Conservation (phyloP, 2,797 vertebrate species). For the Danio tinwini region DNA sequence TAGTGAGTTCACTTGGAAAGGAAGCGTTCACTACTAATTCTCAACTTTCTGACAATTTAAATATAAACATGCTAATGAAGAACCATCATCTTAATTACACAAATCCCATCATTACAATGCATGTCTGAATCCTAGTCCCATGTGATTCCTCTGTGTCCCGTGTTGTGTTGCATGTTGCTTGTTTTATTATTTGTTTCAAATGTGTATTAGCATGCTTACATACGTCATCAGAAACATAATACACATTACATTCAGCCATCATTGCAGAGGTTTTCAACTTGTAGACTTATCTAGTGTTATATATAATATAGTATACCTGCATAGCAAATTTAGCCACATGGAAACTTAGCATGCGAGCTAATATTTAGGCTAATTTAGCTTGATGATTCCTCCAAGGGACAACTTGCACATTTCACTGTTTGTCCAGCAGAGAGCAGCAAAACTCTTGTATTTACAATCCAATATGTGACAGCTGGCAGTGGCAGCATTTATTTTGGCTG, state of each 20-base stretch:
- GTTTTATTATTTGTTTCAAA: slow-evolving; percentile 5
- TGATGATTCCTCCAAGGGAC: not conserved
- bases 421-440: slow-evolving; percentile 72
- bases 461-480: slow-evolving; percentile 47
- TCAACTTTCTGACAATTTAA: slow-evolving; percentile 23
- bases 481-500: slow-evolving; percentile 47
- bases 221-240: slow-evolving; percentile 18
- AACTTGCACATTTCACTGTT: slow-evolving; percentile 26
- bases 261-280: not conserved
- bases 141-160: slow-evolving; percentile 38
- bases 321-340: not conserved
- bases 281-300: not conserved
- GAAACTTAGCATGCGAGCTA: not conserved
- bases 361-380: not conserved
- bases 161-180: slow-evolving; percentile 52
- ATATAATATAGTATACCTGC: not conserved
- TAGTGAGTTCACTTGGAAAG: slow-evolving; percentile 39
- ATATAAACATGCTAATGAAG: slow-evolving; percentile 6
- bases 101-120: slow-evolving; percentile 52
- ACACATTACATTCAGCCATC: not conserved
- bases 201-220: slow-evolving; percentile 8
- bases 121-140: slow-evolving; percentile 27
- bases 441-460: slow-evolving; percentile 36
- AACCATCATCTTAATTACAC: slow-evolving; percentile 36
- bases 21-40: slow-evolving; percentile 49